These are phyloP conservation scores for Pseudomyrmex cubaensis DNA, from an alignment of 1,140 invertebrate genomes.

Conservation along the genomic window DNA sequence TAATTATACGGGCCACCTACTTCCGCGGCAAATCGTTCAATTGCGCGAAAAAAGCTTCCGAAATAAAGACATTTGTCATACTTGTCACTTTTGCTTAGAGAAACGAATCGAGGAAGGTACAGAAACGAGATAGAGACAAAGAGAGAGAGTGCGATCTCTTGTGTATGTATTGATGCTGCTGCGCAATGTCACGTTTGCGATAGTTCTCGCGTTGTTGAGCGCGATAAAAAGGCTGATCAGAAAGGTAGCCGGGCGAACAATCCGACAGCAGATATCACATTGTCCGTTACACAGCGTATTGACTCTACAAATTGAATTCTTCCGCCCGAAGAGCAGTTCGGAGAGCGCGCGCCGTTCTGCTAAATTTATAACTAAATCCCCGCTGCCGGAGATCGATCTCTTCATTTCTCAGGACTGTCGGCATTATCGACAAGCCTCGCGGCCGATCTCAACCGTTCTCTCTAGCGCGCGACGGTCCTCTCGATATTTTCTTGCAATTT, in stretches of 20 bases:
- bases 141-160: constrained; percentile 13
- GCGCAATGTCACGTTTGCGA: constrained; percentile 24
- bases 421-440: constrained; percentile 3
- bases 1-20: not conserved
- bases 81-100: not conserved
- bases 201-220: not conserved
- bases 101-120: too few species aligned
- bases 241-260: constrained; percentile 13
- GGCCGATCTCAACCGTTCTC: not conserved
- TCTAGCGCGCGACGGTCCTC: not conserved
- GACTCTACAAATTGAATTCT: constrained; percentile 59
- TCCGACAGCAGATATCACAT: constrained; percentile 45
- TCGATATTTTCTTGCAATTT: constrained; percentile 15
- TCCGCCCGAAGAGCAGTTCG: constrained; percentile 24
- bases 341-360: not conserved
- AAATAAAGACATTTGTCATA: constrained; percentile 4
- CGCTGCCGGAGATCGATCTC: constrained; percentile 46
- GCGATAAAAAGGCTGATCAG: constrained; percentile 48
- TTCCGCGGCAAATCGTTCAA: constrained; percentile 7
- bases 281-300: constrained; percentile 39
- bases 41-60: not conserved
- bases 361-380: constrained; percentile 59
- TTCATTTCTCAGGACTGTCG: constrained; percentile 24
- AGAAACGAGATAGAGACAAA: not conserved
- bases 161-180: not conserved